Evolutionary conservation across 2,113 vertebrate species (phyloP).

Genomic region (Sciurus niger): DNA sequence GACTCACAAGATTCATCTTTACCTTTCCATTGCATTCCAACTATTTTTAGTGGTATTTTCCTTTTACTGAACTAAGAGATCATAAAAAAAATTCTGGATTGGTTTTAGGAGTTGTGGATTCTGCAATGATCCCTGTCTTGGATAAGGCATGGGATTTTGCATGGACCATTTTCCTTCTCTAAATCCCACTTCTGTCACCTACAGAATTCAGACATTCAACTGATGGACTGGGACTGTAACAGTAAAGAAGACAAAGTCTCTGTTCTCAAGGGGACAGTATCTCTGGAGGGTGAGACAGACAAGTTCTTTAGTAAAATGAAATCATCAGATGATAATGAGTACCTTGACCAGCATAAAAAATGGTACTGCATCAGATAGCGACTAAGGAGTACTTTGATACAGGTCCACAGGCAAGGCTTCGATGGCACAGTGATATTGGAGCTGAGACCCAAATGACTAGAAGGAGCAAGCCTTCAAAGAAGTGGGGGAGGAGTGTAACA

Average conservation of each 20-base stretch:
- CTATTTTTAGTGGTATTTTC: background rate
- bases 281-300: background rate
- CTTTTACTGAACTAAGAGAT: slow-evolving; percentile 24
- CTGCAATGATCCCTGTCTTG: background rate
- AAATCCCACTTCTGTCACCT: background rate
- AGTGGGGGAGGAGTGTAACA: background rate
- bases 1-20: background rate
- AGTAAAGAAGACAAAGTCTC: background rate
- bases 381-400: background rate
- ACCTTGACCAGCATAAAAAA: background rate
- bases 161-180: background rate
- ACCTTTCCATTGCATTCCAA: background rate
- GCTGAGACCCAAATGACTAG: too few relatives aligned
- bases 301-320: background rate
- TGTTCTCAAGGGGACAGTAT: background rate
- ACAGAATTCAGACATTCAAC: background rate
- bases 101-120: background rate
- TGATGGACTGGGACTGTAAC: background rate
- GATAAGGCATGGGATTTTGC: background rate
- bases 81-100: background rate
- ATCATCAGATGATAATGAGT: background rate
- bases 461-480: background rate
- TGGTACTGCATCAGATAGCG: background rate
- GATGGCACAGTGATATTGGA: background rate
- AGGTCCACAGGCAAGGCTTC: background rate